A percentile compares a stretch with the other conserved stretches of the same genome.
These are phyloP conservation scores for Nycticebus coucang DNA, from an alignment of 2,113 vertebrate species.

Conservation along the genomic window DNA sequence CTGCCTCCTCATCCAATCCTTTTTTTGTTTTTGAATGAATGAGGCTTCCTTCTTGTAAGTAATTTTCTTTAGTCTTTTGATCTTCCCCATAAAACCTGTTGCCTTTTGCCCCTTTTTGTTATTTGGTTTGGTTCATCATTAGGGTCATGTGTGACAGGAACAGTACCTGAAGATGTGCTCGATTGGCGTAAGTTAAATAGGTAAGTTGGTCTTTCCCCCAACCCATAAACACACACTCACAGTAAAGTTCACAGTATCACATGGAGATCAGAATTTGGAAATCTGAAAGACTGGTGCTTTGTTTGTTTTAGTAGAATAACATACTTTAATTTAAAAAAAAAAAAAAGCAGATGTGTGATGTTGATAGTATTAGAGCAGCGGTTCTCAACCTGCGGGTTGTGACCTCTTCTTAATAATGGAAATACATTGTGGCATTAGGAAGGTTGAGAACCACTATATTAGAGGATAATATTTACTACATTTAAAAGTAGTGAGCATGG, in stretches of 20 bases:
- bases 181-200: not conserved
- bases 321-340: not conserved
- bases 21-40: conserved; percentile 43
- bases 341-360: not conserved
- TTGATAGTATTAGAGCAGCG: not conserved
- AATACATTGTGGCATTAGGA: too few relatives aligned
- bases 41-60: not conserved
- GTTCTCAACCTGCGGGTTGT: too few relatives aligned
- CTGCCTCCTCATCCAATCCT: not conserved
- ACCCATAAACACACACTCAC: not conserved
- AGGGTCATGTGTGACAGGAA: not conserved
- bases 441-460: not conserved
- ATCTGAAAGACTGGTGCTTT: conserved; percentile 26
- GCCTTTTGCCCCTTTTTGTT: not conserved
- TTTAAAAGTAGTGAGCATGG: not conserved
- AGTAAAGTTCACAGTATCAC: not conserved
- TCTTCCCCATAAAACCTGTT: not conserved
- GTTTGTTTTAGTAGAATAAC: conserved; percentile 38
- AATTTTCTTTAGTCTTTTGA: conserved; percentile 6
- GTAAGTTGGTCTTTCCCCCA: not conserved
- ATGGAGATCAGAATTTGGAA: conserved; percentile 36
- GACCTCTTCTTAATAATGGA: too few relatives aligned
- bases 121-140: conserved; percentile 28
- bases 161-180: not conserved
- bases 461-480: not conserved